Evolutionary conservation across 2,797 vertebrate genomes (phyloP), one percentile per base, ranked within the genome.

Genomic region (Lithobates pipiens): DNA sequence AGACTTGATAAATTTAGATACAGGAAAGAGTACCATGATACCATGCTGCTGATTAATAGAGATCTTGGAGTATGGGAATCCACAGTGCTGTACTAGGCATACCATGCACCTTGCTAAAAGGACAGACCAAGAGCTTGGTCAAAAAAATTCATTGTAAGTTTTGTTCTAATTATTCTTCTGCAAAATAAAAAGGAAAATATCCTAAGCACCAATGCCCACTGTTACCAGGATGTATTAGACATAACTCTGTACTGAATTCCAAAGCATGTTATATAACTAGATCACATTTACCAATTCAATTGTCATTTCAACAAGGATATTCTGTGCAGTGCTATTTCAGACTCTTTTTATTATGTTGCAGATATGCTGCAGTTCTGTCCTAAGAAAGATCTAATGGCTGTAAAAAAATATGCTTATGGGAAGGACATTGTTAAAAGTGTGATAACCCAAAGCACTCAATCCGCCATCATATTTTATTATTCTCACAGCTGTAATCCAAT

Each of bases 1-100:
- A 63, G 70, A 29, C 34, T 57, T 71, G 44, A 15, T 73, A 65
- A 42, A 42, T 61, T 61, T 63, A 73, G 54, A 72, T 61, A n/a
- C 68, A 61, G 46, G 39, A 57, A 57, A 57, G 11, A 70, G 23
- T 27, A 27, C n/a, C 25, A 29, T 10, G 21, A 27, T 29, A n/a
- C 39, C 54, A 34, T 29, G 10, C 36, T n/a, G 23, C 34, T 73
- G 34, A 74, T 73, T 39, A 73, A 61, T 61, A 61, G 68, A 80
- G 29, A 57, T 57, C n/a, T 21, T 46, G 1, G 23, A 16, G 21
- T 71, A 34, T 68, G 67, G 67, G 69, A 11, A 80, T 80, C 21
- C 39, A 69, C 46, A 36, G n/a, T 71, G 16, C 13, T 71, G 4
- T 57, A 23, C 50, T 23, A 71, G 44, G 44, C 50, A 57, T 54